These are phyloP conservation scores for Taphrorychus bicolor DNA, from an alignment of 2,888 invertebrate species.

Conservation along the genomic window DNA sequence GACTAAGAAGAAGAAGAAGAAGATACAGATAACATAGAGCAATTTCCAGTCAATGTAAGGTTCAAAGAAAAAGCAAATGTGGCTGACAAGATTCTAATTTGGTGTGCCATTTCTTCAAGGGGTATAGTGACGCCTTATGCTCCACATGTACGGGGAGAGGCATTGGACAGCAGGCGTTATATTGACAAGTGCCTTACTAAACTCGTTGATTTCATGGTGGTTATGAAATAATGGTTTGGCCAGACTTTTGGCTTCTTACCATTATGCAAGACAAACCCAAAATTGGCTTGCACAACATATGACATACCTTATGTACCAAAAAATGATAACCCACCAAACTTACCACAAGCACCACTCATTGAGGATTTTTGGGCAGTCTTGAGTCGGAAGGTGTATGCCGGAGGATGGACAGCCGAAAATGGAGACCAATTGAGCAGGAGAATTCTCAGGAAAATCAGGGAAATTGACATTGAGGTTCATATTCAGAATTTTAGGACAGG, in stretches of 20 bases:
- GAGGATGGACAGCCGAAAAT: conserved; percentile 10
- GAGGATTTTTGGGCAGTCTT: conserved; percentile 13
- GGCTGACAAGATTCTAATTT: not conserved
- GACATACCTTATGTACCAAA: not conserved
- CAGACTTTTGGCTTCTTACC: conserved; percentile 3
- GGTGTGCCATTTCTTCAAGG: not conserved
- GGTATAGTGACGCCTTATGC: not conserved
- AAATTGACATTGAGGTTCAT: conserved; percentile 8
- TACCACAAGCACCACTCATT: conserved; percentile 5
- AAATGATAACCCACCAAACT: not conserved
- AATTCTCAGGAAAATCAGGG: conserved; percentile 5
- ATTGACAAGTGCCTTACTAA: not conserved
- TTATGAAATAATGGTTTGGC: conserved; percentile 4
- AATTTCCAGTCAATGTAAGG: too few species aligned
- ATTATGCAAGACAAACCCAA: conserved; percentile 4
- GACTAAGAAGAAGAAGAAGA: too few species aligned
- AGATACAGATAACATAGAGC: too few species aligned
- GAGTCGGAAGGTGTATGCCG: conserved; percentile 7
- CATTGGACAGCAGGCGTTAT: not conserved
- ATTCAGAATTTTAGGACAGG: not conserved
- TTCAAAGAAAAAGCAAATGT: too few species aligned
- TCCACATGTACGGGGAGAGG: not conserved
- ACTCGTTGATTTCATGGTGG: not conserved
- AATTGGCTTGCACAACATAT: not conserved
- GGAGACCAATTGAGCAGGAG: conserved; percentile 9